Base-by-base conservation (phyloP, 2,797 vertebrate species). In the Mareca penelope region DNA sequence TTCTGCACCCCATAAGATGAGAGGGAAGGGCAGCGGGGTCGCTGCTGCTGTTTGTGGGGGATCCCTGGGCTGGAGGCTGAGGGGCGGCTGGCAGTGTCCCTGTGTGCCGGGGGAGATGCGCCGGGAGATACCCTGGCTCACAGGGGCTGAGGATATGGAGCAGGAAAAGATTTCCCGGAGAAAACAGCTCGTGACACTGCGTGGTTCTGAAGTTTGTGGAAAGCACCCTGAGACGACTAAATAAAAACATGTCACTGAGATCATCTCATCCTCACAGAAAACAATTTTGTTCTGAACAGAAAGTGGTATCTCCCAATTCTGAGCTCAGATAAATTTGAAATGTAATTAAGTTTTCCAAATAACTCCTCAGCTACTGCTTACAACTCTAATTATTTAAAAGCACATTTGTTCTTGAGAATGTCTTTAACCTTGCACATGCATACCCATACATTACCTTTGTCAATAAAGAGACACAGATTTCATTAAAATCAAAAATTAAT, bases 61-160 rank as follows among this genome's bases (percentile, higher is more conserved):
- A 73, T 63, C 48, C 71, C 40, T 23, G 83, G 89, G 95, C 85
- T 89, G 1, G 12, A 33, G 90, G 77, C 7, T 67, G 93, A 96
- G 93, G 71, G 94, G 89, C 23, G 48, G 71, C 15, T 83, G 48
- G 31, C 64, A 42, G 52, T 31, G 81, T 48, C 73, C 78, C 39
- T 79, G 46, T 84, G 84, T 90, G 75, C 37, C 46, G 31, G 77
- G 7, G 35, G 71, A 96, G 95, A 97, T 95, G 96, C 93, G 92
- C 53, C 2, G 0, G 67, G 73, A 90, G 42, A 44, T 18, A 44
- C 42, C 55, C 57, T 35, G 63, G 57, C 88, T 79, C 3, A 0
- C 3, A 37, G 78, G 76, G 90, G 31, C 76, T 79, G 86, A 75
- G 85, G 79, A 88, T 61, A 69, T 2, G 0, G 56, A 92, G 56